phyloP scores from a whole-genome alignment of 2,888 invertebrate genomes.

The Monoplex corrugatus region DNA sequence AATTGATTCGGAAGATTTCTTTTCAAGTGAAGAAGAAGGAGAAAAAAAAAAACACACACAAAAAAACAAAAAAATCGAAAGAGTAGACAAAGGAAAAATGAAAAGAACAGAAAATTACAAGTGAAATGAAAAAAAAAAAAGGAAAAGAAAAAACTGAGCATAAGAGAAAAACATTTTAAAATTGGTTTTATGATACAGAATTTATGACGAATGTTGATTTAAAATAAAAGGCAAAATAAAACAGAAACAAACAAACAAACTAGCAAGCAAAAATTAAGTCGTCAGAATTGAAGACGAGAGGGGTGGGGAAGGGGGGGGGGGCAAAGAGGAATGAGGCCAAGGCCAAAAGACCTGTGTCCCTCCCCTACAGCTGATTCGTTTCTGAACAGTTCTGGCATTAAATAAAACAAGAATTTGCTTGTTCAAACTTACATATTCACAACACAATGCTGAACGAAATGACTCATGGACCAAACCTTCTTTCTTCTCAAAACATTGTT shows the following conservation, averaged over 20 bases:
- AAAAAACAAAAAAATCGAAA: not conserved
- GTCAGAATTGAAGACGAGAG: not conserved
- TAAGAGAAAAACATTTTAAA: no score
- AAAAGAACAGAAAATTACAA: not conserved
- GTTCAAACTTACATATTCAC: no score
- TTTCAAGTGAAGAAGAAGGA: not conserved
- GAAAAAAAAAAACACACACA: not conserved
- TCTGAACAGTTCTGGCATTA: no score
- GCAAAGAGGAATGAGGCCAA: not conserved
- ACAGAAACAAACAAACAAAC: not conserved
- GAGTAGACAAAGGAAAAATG: not conserved
- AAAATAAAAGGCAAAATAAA: not conserved
- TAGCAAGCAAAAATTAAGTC: not conserved
- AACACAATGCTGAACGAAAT: not conserved
- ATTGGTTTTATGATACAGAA: no score
- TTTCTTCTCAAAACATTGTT: no score
- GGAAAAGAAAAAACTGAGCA: not conserved
- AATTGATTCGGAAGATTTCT: no score
- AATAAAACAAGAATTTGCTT: no score
- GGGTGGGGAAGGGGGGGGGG: not conserved
- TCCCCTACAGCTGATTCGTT: no score
- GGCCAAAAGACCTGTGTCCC: no score
- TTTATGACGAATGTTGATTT: no score
- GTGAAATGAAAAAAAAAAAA: not conserved
- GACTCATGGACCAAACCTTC: no score